A percentile compares a stretch with the other conserved stretches of the same genome.
Evolutionary conservation across 2,888 invertebrate genomes (phyloP).

Genomic region (Apoda limacodes): DNA sequence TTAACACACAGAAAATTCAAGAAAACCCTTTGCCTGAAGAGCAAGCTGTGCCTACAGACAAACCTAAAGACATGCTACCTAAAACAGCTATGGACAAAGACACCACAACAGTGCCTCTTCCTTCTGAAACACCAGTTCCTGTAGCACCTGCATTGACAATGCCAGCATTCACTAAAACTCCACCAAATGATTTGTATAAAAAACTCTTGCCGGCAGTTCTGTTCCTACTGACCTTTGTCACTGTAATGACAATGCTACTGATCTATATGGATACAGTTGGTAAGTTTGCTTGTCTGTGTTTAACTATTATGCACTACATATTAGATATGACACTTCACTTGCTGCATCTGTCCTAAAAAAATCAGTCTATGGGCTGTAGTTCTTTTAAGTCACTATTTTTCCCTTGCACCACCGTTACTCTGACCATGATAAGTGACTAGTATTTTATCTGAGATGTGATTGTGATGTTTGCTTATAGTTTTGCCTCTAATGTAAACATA

Average conservation of each 20-base stretch:
- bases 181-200: constrained; percentile 56
- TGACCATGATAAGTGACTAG: no score
- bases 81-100: constrained; percentile 24
- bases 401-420: no score
- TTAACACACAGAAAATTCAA: constrained; percentile 13
- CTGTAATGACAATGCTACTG: constrained; percentile 81
- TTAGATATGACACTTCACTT: no score
- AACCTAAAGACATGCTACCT: constrained; percentile 26
- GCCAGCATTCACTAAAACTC: constrained; percentile 45
- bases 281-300: no score
- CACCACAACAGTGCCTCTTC: constrained; percentile 21
- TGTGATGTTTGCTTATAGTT: no score
- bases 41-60: constrained; percentile 22
- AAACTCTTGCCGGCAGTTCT: constrained; percentile 75
- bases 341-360: no score
- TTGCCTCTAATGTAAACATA: no score
- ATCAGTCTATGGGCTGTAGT: no score
- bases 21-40: constrained; percentile 31
- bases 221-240: constrained; percentile 83
- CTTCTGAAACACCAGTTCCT: constrained; percentile 21
- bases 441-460: no score
- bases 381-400: no score
- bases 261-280: constrained; percentile 86
- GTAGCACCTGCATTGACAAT: constrained; percentile 30
- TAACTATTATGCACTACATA: no score